Percentiles rank a stretch among this genome's conserved stretches.
Conservation (phyloP, 2,888 invertebrate species). For the Lordiphosa fenestrarum region DNA sequence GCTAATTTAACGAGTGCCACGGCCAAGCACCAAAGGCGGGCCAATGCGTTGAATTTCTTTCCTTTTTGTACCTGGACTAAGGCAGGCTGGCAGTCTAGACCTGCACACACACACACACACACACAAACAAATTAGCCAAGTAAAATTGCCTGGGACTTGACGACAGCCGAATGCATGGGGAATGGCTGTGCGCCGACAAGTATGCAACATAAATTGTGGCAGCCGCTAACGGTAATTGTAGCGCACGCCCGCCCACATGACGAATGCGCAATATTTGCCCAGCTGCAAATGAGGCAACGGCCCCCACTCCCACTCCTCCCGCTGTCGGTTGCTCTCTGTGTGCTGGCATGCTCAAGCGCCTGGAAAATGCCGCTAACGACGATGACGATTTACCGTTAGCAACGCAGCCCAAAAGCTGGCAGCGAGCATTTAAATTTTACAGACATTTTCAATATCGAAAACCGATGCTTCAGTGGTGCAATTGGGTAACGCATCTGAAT, state of each 20-base stretch:
- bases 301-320: not conserved
- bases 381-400: constrained; percentile 33
- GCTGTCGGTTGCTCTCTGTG: not conserved
- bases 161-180: constrained; percentile 7
- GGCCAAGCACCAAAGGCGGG: constrained; percentile 18
- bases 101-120: constrained; percentile 5
- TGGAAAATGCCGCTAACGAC: constrained; percentile 72
- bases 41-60: constrained; percentile 13
- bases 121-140: constrained; percentile 63
- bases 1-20: constrained; percentile 63
- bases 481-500: too few relatives aligned
- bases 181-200: constrained; percentile 6
- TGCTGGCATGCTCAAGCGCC: constrained; percentile 60
- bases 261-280: constrained; percentile 69
- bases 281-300: constrained; percentile 55
- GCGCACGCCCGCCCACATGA: constrained; percentile 60
- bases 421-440: constrained; percentile 65
- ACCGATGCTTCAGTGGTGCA: too few relatives aligned
- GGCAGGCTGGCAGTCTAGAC: not conserved
- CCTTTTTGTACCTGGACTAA: too few relatives aligned
- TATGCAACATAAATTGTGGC: constrained; percentile 63
- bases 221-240: constrained; percentile 68
- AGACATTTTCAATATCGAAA: constrained; percentile 61
- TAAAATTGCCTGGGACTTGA: constrained; percentile 65
- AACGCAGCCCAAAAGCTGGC: constrained; percentile 59